Percentiles rank a stretch among this genome's conserved stretches.
These are phyloP conservation scores for Myotis findleyi DNA, from an alignment of 2,797 vertebrate species.

Conservation along the genomic window DNA sequence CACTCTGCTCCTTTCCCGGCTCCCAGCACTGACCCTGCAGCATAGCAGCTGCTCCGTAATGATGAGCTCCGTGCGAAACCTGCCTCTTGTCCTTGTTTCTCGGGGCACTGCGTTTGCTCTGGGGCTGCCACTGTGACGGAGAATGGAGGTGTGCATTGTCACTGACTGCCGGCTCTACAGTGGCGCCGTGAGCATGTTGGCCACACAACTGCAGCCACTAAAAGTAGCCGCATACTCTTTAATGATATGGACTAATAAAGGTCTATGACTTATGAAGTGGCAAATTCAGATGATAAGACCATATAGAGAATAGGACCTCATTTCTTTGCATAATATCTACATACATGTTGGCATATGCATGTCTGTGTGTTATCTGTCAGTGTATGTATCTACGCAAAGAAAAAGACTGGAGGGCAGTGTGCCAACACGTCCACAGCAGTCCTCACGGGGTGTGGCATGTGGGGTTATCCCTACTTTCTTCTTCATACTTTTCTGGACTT, in stretches of 20 bases:
- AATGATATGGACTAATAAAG: background rate
- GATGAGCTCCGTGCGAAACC: background rate
- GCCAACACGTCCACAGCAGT: background rate
- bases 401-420: background rate
- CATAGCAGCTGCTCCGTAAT: background rate
- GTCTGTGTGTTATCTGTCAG: background rate
- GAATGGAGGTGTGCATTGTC: background rate
- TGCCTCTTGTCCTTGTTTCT: background rate
- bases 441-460: too few species aligned
- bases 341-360: accelerated
- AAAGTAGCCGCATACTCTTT: background rate
- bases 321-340: background rate
- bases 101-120: background rate
- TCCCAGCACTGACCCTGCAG: background rate
- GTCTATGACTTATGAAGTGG: background rate
- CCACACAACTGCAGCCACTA: background rate
- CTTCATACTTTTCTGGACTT: background rate
- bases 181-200: accelerated
- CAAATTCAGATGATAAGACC: background rate
- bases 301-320: background rate
- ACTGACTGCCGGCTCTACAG: background rate
- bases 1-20: background rate
- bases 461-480: background rate
- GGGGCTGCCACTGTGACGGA: background rate
- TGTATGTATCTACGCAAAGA: background rate